A percentile compares a stretch with the other conserved stretches of the same genome.
These are phyloP conservation scores for Pyrgilauda ruficollis DNA, from an alignment of 2,113 vertebrate genomes.

Conservation along the genomic window DNA sequence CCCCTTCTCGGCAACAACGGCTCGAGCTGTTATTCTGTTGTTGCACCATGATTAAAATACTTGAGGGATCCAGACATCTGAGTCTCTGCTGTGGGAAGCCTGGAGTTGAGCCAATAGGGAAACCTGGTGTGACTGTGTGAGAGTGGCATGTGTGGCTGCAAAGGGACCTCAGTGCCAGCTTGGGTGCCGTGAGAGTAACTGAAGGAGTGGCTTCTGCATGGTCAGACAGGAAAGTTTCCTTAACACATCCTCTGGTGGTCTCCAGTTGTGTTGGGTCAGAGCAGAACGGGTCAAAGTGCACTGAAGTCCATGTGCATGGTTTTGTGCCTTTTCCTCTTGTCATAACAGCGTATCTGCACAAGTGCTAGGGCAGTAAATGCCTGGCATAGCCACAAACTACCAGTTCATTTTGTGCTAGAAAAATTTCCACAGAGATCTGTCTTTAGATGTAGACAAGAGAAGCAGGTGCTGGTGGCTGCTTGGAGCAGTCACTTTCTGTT, in stretches of 20 bases:
- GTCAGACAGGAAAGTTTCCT: neutral
- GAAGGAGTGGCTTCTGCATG: neutral
- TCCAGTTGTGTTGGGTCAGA: neutral
- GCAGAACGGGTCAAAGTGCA: neutral
- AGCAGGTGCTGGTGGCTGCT: neutral
- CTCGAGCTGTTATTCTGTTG: neutral
- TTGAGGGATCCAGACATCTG: neutral
- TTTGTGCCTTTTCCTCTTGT: neutral
- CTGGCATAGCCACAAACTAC: neutral
- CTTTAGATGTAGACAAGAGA: neutral
- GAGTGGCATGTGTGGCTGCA: neutral
- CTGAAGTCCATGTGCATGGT: neutral
- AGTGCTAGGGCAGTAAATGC: neutral
- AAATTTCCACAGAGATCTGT: neutral
- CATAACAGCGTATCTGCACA: neutral
- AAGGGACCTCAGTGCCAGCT: neutral
- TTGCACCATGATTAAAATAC: neutral
- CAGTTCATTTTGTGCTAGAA: neutral
- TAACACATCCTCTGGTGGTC: neutral
- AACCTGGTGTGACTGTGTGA: neutral
- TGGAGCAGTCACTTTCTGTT: neutral
- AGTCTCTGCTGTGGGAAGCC: neutral
- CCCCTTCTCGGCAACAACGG: neutral
- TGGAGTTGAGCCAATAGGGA: neutral
- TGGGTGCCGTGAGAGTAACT: neutral